phyloP scores from a whole-genome alignment of 1,140 invertebrate species.

The Pachyrhynchus sulphureomaculatus region DNA sequence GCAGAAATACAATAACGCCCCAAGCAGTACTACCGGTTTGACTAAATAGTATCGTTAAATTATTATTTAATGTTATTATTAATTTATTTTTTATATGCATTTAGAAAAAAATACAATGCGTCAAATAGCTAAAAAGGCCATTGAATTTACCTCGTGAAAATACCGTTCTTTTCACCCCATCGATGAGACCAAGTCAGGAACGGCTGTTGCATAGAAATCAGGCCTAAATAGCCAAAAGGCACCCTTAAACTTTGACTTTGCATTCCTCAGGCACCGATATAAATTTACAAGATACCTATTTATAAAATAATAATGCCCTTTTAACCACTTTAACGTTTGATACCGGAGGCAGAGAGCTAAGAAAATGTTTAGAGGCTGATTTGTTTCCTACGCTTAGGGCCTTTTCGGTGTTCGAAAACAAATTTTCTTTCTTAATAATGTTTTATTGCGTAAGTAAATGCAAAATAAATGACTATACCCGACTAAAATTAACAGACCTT shows the following conservation, averaged over 20 bases:
- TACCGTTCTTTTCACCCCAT: slow-evolving; percentile 38
- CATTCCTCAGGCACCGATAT: slow-evolving; percentile 35
- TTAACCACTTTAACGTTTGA: slow-evolving; percentile 38
- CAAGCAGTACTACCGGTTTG: no score
- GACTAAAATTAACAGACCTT: no score
- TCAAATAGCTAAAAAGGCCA: background rate
- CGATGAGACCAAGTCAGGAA: slow-evolving; percentile 26
- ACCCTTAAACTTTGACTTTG: slow-evolving; percentile 35
- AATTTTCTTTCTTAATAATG: slow-evolving; percentile 13
- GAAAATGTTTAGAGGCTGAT: slow-evolving; percentile 27
- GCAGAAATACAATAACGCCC: no score
- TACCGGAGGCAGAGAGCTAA: background rate
- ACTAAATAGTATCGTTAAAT: no score
- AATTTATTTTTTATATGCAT: no score
- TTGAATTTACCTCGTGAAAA: slow-evolving; percentile 17
- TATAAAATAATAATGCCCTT: slow-evolving; percentile 43
- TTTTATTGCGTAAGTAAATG: slow-evolving; percentile 15
- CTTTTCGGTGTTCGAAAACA: slow-evolving; percentile 21
- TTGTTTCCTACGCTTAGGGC: slow-evolving; percentile 27
- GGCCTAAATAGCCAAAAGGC: slow-evolving; percentile 33
- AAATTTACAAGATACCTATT: slow-evolving; percentile 42
- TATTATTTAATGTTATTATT: no score
- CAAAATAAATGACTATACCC: no score
- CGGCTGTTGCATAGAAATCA: slow-evolving; percentile 38
- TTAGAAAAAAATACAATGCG: no score